Evolutionary conservation across 2,797 vertebrate species (phyloP), one percentile per base, ranked within the genome.

Genomic region (Sebastes kiyomatsui): DNA sequence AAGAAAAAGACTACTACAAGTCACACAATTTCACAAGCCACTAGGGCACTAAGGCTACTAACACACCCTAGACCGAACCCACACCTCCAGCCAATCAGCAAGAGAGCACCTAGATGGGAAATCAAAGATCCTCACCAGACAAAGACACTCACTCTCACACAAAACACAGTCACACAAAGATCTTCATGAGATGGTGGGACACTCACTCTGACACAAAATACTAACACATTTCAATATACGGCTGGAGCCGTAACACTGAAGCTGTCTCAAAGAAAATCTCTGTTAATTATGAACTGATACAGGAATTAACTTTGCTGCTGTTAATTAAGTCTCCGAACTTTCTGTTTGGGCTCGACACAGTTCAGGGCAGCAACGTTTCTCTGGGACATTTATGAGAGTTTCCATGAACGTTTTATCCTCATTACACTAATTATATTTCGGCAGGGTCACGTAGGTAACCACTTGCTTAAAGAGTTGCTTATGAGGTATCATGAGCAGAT

Each of bases 241-340:
- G 38, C 38, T 42, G 14, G 14, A 42, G 38, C 14, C 38, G 38
- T 16, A 16, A 42, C 38, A 42, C 38, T 16, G 14, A 58, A 5
- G 35, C 3, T 1, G 12, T 18, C 33, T 32, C 10, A 28, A 25
- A 61, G 13, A 25, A 60, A 58, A 49, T 11, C 16, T 65, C 10
- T 72, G 55, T 65, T 74, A 64, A 80, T 81, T 52, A 59, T 56
- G 10, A 69, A 54, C 64, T 7, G 25, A 79, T 66, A 68, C 13
- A 25, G 7, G 59, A 82, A 76, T 80, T 65, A 82, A 67, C 62
- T 77, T 71, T 79, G 58, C 33, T 60, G 49, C 46, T 77, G 83
- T 74, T 87, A 78, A 81, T 84, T 85, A 84, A 77, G 66, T 62
- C 72, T 78, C 67, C 76, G 56, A 78, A 80, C 70, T 75, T 82